Conservation (phyloP, 2,113 vertebrate species). For the Chloebia gouldiae region DNA sequence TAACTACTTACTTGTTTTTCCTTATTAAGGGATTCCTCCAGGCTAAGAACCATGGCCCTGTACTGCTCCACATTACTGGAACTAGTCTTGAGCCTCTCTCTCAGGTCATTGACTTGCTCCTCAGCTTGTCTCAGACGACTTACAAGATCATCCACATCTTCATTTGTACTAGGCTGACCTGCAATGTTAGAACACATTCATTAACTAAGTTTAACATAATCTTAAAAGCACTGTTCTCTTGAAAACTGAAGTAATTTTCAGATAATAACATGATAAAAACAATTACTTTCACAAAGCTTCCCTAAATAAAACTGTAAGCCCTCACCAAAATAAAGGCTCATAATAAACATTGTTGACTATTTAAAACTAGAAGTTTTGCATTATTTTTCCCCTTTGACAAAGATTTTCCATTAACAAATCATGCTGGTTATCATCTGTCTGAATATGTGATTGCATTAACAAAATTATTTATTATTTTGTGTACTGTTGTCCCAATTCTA, state of each 20-base stretch:
- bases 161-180: constrained; percentile 74
- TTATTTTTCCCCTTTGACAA: neutral
- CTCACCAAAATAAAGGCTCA: neutral
- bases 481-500: neutral
- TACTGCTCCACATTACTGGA: constrained; percentile 89
- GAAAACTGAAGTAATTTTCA: neutral
- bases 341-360: neutral
- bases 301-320: neutral
- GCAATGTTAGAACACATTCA: neutral
- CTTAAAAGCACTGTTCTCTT: neutral
- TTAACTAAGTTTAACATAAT: neutral
- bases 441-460: neutral
- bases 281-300: neutral
- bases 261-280: neutral
- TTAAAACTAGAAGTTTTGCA: neutral
- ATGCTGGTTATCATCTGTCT: neutral
- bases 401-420: neutral
- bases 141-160: constrained; percentile 84
- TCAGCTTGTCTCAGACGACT: constrained; percentile 82
- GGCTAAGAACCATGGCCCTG: constrained; percentile 87
- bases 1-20: constrained; percentile 86
- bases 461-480: neutral
- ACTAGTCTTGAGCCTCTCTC: constrained; percentile 81
- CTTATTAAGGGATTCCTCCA: constrained; percentile 92
- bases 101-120: constrained; percentile 81